Conservation (phyloP, 2,113 vertebrate species). For the Phasianus colchicus region DNA sequence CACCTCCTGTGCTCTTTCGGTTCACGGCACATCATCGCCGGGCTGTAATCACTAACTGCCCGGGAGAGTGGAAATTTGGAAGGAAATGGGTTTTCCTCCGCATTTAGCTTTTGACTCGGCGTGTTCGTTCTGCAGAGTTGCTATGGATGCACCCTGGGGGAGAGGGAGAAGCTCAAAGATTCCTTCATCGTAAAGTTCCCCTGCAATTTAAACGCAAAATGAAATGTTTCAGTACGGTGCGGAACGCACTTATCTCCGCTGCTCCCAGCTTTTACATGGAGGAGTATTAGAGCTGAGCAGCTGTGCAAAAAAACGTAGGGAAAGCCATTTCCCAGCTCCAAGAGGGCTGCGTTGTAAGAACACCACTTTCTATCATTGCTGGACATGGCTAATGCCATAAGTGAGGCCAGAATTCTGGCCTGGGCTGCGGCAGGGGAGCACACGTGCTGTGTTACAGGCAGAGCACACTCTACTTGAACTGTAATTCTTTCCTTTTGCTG, state of each 20-base stretch:
- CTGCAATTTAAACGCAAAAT: neutral
- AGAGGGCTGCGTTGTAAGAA: neutral
- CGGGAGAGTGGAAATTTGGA: neutral
- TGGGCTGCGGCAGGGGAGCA: neutral
- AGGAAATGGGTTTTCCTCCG: neutral
- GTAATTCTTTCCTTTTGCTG: neutral
- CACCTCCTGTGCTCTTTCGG: neutral
- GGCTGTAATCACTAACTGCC: neutral
- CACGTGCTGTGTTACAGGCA: fast-evolving
- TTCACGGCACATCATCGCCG: neutral
- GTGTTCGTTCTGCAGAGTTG: neutral
- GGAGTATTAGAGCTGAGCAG: neutral
- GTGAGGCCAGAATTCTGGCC: neutral
- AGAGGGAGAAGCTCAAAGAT: neutral
- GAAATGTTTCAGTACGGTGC: neutral
- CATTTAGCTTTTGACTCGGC: neutral
- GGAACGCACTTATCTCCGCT: neutral
- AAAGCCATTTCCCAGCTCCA: neutral
- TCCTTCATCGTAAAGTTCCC: neutral
- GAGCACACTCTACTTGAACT: neutral
- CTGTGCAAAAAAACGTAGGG: neutral
- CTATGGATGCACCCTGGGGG: neutral
- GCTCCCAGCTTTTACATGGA: neutral
- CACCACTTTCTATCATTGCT: neutral
- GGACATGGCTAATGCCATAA: neutral